Conservation (phyloP, 2,797 vertebrate species). For the Knipowitschia caucasica region DNA sequence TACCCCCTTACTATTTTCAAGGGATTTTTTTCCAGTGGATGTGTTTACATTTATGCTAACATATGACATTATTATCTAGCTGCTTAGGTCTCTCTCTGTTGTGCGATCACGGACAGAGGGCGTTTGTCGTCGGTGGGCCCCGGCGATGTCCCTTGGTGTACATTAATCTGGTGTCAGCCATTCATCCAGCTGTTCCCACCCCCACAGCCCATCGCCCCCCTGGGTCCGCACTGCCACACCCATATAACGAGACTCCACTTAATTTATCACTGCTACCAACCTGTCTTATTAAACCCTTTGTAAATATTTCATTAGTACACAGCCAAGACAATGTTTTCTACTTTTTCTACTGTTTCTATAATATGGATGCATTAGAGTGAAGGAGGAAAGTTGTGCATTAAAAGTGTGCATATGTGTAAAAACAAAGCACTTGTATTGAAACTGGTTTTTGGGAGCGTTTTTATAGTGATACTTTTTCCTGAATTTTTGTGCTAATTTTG, state of each 20-base stretch:
- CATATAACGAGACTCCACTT: slow-evolving; percentile 13
- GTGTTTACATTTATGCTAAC: not conserved
- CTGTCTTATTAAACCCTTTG: slow-evolving; percentile 9
- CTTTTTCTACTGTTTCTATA: no score
- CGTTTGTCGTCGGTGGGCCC: slow-evolving; percentile 45
- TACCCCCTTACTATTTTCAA: no score
- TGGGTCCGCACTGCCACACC: slow-evolving; percentile 38
- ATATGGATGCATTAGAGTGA: no score
- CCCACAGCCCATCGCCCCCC: slow-evolving; percentile 22
- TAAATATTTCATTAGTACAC: not conserved
- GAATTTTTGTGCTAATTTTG: no score
- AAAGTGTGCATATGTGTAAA: no score
- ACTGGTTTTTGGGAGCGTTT: no score
- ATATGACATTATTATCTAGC: not conserved
- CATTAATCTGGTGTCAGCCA: slow-evolving; percentile 41
- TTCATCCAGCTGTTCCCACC: slow-evolving; percentile 27
- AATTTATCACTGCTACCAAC: slow-evolving; percentile 25
- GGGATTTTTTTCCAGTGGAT: no score
- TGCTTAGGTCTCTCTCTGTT: slow-evolving; percentile 16
- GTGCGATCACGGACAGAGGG: slow-evolving; percentile 24
- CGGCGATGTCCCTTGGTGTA: slow-evolving; percentile 26
- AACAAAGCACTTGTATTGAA: no score
- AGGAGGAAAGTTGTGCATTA: not conserved
- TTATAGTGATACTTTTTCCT: no score
- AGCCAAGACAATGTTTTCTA: not conserved